Base-by-base conservation (phyloP, 2,888 invertebrate genomes). In the Eristalinus aeneus region DNA sequence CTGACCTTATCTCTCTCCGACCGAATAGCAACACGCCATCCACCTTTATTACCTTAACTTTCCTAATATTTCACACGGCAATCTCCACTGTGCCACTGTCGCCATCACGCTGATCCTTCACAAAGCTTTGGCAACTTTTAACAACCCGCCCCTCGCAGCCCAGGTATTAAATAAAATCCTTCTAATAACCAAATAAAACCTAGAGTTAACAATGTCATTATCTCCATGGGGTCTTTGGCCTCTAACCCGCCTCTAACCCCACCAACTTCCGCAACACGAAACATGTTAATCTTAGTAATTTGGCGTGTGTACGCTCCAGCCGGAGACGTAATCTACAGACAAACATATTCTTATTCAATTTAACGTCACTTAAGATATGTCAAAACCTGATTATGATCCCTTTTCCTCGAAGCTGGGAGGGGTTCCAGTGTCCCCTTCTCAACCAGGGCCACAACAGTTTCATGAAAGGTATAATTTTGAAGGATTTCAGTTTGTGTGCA, bases 111-210 rank as follows among this genome's bases (percentile, higher is more conserved):
- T 27, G 27, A 27, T 27, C 27, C 27, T 27, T 5, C n/a, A n/a
- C 39, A 6, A 16, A n/a, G 39, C 39, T 6, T 16, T 39, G n/a
- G 12, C n/a, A 39, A 39, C 39, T 39, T 6, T n/a, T 5, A 0
- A 39, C 39, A 12, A 1, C 1, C 39, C 10, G 12, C n/a, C 39
- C 2, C 39, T 5, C 39, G 8, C 6, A 56, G 61, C 53, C 16
- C 23, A 67, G 27, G 34, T 32, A 68, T 76, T 68, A 68, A 68
- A 75, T 75, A 39, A 74, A 65, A 74, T 65, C 74, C 76, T 68
- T 68, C 61, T 76, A 68, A 68, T 68, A 76, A 61, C 76, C 68
- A 68, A 76, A 68, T 54, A 71, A 77, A 71, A 68, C 76, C 61
- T 61, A 69, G 68, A 69, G 56, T 69, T 64, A 71, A 71, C 69